Evolutionary conservation across 2,113 vertebrate genomes (phyloP), one percentile per base, ranked within the genome.

Genomic region (Mystacornis crossleyi): DNA sequence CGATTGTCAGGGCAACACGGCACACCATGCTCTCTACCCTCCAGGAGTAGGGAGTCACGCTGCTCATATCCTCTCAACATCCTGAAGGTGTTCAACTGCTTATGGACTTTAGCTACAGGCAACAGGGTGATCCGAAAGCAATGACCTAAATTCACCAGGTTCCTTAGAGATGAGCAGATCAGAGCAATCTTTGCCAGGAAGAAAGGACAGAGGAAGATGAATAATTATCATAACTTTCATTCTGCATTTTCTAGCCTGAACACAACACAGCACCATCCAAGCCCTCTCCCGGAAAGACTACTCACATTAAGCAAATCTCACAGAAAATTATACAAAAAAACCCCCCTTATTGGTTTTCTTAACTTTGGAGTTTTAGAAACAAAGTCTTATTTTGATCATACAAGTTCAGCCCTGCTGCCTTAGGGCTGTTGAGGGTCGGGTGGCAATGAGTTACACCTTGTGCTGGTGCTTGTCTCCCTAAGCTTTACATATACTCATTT

Each of bases 211-310:
- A 26, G 33, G 57, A 54, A 54, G 78, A 43, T 43, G 55, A 86
- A 47, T 28, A 86, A 73, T 72, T 87, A 62, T 73, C 42, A 4
- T 17, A 50, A 54, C 33, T 71, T 85, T 42, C 28, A 33, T 55
- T 69, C 69, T 65, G 31, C 0, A 0, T 60, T 67, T 80, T 50
- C 81, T 47, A 70, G 16, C 38, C 50, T 53, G 55, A 84, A 67
- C 1, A 6, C 19, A 60, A 14, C 0, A 6, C 1, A n/a, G 25
- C 0, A 0, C 6, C 1, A 50, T 53, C 42, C 4, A 1, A 80
- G 64, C 31, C n/a, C 34, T 69, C 77, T 67, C 18, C 0, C 0
- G 4, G 55, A 33, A 50, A 58, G 36, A 66, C 20, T 23, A 20
- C 7, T 61, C 77, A 51, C 1, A 0, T 34, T 51, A 31, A 87